Evolutionary conservation across 1,140 invertebrate species (phyloP).

Genomic region (Teleopsis dalmanni): DNA sequence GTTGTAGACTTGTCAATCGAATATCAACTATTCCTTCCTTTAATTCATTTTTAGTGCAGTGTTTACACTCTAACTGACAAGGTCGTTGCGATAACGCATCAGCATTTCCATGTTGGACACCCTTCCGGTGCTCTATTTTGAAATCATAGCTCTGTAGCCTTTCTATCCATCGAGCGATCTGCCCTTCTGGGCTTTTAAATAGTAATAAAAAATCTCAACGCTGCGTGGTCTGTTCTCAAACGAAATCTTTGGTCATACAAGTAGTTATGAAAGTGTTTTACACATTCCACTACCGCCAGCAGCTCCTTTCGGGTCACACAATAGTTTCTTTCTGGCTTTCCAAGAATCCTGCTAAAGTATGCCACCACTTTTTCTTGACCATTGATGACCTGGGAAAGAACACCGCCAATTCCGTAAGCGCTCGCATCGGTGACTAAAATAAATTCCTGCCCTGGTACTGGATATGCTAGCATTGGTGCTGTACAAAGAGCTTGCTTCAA

Average conservation of each 20-base stretch:
- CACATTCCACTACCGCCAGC: conserved; percentile 19
- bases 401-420: conserved; percentile 13
- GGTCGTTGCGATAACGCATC: conserved; percentile 18
- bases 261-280: conserved; percentile 22
- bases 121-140: conserved; percentile 17
- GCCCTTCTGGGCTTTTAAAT: conserved; percentile 23
- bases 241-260: conserved; percentile 16
- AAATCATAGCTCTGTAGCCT: conserved; percentile 20
- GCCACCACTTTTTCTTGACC: conserved; percentile 18
- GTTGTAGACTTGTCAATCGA: background rate
- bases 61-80: conserved; percentile 6
- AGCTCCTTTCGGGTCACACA: conserved; percentile 22
- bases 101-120: conserved; percentile 12
- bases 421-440: conserved; percentile 21
- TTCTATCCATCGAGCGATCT: conserved; percentile 24
- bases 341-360: conserved; percentile 29
- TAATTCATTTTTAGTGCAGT: background rate
- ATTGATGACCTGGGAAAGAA: conserved; percentile 19
- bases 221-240: conserved; percentile 20
- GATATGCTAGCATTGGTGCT: conserved; percentile 2
- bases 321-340: conserved; percentile 38
- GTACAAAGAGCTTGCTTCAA: background rate
- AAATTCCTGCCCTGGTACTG: conserved; percentile 11
- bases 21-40: background rate
- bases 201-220: conserved; percentile 21